Evolutionary conservation across 2,113 vertebrate genomes (phyloP).

Genomic region (Ictidomys tridecemlineatus): DNA sequence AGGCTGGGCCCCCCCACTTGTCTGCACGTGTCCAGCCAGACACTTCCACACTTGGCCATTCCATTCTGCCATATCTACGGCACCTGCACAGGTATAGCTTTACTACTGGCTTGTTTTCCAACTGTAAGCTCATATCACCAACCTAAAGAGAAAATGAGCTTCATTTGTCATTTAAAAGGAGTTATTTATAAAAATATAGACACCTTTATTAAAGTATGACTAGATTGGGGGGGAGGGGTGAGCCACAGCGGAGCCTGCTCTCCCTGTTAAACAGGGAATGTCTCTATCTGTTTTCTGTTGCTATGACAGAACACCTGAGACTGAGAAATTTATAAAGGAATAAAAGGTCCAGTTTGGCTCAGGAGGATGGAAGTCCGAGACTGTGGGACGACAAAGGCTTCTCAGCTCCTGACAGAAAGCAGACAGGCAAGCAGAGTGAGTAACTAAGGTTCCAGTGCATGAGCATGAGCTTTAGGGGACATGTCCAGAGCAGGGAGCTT

Average conservation of each 20-base stretch:
- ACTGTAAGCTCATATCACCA: not conserved
- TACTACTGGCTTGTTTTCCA: not conserved
- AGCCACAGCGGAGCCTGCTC: not conserved
- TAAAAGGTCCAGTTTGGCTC: not conserved
- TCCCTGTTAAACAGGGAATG: not conserved
- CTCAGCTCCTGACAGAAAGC: not conserved
- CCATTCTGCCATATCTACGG: rapidly evolving
- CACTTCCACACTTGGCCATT: not conserved
- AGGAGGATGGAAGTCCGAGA: not conserved
- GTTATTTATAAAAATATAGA: not conserved
- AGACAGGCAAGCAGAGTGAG: not conserved
- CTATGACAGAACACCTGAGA: not conserved
- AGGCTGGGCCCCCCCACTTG: rapidly evolving
- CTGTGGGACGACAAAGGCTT: not conserved
- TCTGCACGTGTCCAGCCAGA: rapidly evolving
- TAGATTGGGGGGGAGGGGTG: not conserved
- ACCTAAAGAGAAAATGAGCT: not conserved
- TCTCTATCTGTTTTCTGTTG: not conserved
- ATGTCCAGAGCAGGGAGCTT: not conserved
- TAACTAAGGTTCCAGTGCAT: too few species aligned
- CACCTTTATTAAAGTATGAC: not conserved
- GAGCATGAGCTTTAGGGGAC: not conserved
- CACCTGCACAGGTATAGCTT: not conserved
- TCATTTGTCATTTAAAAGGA: not conserved
- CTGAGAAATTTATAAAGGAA: not conserved